Evolutionary conservation across 2,797 vertebrate species (phyloP), one percentile per base, ranked within the genome.

Genomic region (Pseudochromis fuscus): DNA sequence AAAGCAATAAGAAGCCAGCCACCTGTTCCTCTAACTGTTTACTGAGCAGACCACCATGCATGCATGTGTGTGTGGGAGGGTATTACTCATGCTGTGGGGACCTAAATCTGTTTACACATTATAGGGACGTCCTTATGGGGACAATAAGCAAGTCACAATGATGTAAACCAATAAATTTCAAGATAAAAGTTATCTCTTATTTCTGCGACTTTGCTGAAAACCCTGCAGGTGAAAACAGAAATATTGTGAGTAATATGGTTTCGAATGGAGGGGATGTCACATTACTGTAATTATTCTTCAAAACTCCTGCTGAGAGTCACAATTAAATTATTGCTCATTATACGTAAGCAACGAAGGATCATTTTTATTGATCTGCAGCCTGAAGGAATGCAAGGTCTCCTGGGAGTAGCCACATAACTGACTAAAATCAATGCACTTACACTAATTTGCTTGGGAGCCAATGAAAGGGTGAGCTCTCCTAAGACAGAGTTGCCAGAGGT

Each of bases 401-500:
- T 8, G 53, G 77, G 74, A 79, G 52, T 50, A 28, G 46, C 68
- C 12, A 4, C 55, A 21, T 77, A 48, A 73, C 72, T 71, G 67
- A 57, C 50, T 59, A 1, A 28, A 84, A 88, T 89, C 86, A 81
- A 88, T 89, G 51, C 79, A 82, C 72, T 89, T 68, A 50, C 62
- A 69, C 82, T 87, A 88, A 91, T 86, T 88, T 74, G 77, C 55
- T 71, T 72, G 70, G 61, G 76, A 83, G 12, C 60, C 70, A 72
- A 70, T 55, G 23, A 42, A 30, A 38, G 57, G 24, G 16, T 18
- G 49, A 40, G 58, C n/a, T 52, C 60, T 75, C 51, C 24, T 53
- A 19, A 13, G 28, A 67, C 42, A 51, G 5, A 3, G 16, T 10
- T 52, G 33, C 52, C 44, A 48, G 35, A 9, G 46, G 44, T 70